Percentiles rank a stretch among this genome's conserved stretches.
Conservation (phyloP, 2,797 vertebrate genomes). For the Menidia menidia region DNA sequence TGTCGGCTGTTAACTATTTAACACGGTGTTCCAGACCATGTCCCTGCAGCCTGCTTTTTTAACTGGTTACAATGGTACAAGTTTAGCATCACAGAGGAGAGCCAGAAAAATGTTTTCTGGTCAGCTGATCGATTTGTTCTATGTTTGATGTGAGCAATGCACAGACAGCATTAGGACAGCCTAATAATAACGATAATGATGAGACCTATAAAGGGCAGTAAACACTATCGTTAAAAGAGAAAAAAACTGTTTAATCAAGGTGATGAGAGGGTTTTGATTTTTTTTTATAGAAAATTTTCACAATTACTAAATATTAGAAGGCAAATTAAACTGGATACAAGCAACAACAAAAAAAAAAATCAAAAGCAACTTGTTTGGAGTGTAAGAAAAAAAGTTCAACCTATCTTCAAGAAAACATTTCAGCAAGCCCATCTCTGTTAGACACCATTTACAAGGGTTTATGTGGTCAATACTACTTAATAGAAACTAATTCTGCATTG, state of each 20-base stretch:
- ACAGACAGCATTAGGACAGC: neutral
- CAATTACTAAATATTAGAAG: too few relatives aligned
- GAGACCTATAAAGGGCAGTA: neutral
- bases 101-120: slow-evolving; percentile 7
- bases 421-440: too few relatives aligned
- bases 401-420: too few relatives aligned
- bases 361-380: too few relatives aligned
- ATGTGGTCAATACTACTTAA: too few relatives aligned
- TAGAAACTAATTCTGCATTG: too few relatives aligned
- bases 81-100: slow-evolving; percentile 20
- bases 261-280: neutral
- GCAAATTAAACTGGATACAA: too few relatives aligned
- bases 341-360: too few relatives aligned
- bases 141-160: neutral
- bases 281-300: too few relatives aligned
- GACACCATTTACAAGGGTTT: too few relatives aligned
- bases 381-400: too few relatives aligned
- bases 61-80: slow-evolving; percentile 14
- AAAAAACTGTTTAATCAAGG: neutral
- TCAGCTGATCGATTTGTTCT: slow-evolving; percentile 10
- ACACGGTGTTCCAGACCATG: slow-evolving; percentile 3
- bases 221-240: neutral
- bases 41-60: neutral
- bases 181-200: slow-evolving; percentile 1
- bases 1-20: slow-evolving; percentile 39